Evolutionary conservation across 1,140 invertebrate genomes (phyloP), one percentile per base, ranked within the genome.

Genomic region (Drosophila navojoa): DNA sequence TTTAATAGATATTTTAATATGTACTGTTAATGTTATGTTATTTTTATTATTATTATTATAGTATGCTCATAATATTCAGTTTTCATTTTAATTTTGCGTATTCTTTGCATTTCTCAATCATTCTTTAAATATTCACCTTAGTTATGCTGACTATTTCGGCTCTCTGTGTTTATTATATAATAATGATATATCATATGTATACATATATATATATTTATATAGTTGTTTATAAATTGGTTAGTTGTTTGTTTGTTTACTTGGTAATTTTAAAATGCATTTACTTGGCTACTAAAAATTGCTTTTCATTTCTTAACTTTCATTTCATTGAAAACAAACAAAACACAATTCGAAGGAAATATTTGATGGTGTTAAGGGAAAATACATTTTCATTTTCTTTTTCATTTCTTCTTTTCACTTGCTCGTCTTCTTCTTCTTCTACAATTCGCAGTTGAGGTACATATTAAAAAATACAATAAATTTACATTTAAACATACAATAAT

Each of bases 401-500:
- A 35, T 15, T 55, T 54, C 45, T 25, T 52, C 7, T 59, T 71
- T 68, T 53, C 62, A 55, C 49, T 16, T n/a, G n/a, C n/a, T n/a
- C n/a, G n/a, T 45, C 42, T 44, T 44, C 1, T 45, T 45, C 42
- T 16, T 45, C n/a, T 45, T 45, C 16, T 16, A 16, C 42, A 11
- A 38, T 68, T 75, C 45, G 50, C 76, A 62, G 52, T 87, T 87
- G 84, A 87, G 84, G 80, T 90, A 89, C 71, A 69, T 73, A 73
- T 73, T 90, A 90, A 89, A 89, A 89, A 89, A 90, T 85, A 90
- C 78, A 87, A 89, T 80, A 90, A 89, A 89, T 87, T 89, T 87
- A 87, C 84, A 87, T 89, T 87, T 87, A 87, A 89, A 89, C 84
- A 79, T 87, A 87, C 84, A 81, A 79, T 77, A 85, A 76, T 86